Percentiles rank a stretch among this genome's conserved stretches.
Evolutionary conservation across 2,113 vertebrate genomes (phyloP).

Genomic region (Ceyx margarethae): DNA sequence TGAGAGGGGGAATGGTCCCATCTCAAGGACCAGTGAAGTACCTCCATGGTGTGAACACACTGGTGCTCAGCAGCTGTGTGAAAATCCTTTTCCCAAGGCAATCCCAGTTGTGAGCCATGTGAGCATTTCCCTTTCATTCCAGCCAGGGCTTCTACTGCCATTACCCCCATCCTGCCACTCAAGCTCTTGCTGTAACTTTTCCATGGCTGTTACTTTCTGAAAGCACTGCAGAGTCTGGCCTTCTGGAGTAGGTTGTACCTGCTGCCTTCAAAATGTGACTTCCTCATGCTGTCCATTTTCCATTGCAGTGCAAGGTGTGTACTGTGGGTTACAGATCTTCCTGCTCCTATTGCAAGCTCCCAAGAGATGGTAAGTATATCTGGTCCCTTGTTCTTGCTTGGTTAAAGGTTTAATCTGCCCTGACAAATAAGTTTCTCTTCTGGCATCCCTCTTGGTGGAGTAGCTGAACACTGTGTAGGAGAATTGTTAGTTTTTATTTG

Average conservation of each 20-base stretch:
- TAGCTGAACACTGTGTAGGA: neutral
- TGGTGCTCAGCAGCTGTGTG: neutral
- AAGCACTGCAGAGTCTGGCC: neutral
- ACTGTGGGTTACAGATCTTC: slow-evolving; percentile 74
- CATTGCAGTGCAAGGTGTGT: slow-evolving; percentile 77
- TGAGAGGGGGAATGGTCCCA: neutral
- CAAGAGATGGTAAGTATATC: slow-evolving; percentile 75
- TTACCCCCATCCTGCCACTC: neutral
- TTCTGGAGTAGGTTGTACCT: neutral
- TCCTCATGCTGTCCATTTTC: slow-evolving; percentile 46
- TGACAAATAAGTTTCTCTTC: slow-evolving; percentile 2
- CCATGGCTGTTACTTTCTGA: neutral
- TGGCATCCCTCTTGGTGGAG: neutral
- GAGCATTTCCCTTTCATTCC: neutral
- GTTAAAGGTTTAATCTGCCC: neutral
- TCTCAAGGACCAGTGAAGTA: neutral
- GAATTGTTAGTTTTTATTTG: neutral
- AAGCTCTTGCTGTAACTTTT: neutral
- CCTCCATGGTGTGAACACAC: neutral
- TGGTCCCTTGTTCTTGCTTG: neutral
- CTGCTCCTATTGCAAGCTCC: slow-evolving; percentile 80
- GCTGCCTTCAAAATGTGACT: neutral
- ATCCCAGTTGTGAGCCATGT: neutral
- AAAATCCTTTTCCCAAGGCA: neutral
- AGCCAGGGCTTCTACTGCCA: neutral